Percentiles rank a stretch among this genome's conserved stretches.
phyloP scores from a whole-genome alignment of 1,140 invertebrate species.

The Drosophila burlai region DNA sequence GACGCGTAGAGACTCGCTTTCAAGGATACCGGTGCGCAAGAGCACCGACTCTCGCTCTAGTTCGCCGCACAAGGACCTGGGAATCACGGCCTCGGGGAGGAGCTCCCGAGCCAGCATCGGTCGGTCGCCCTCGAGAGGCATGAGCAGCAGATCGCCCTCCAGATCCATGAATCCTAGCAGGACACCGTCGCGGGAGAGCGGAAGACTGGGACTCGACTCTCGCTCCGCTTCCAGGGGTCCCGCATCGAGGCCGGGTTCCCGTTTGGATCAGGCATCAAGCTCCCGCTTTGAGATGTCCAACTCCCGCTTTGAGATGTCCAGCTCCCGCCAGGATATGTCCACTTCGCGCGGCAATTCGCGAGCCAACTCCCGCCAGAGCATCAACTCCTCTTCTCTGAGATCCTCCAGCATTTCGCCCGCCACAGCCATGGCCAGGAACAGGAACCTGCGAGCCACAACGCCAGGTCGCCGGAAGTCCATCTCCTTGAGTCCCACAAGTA shows the following conservation, averaged over 20 bases:
- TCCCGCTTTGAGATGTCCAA: slow-evolving; percentile 63
- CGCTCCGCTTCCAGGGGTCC: slow-evolving; percentile 57
- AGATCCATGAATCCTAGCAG: slow-evolving; percentile 43
- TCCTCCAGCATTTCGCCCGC: slow-evolving; percentile 69
- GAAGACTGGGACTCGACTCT: slow-evolving; percentile 40
- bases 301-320: slow-evolving; percentile 44
- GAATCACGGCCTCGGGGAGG: slow-evolving; percentile 28
- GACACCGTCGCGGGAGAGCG: slow-evolving; percentile 41
- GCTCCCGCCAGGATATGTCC: slow-evolving; percentile 44
- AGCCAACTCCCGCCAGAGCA: slow-evolving; percentile 73
- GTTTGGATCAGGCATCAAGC: slow-evolving; percentile 47
- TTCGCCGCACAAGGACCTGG: slow-evolving; percentile 56
- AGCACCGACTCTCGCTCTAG: slow-evolving; percentile 63
- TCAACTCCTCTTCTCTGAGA: slow-evolving; percentile 65
- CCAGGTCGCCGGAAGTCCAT: slow-evolving; percentile 69
- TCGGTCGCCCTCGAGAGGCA: slow-evolving; percentile 50
- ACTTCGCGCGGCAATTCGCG: slow-evolving; percentile 65
- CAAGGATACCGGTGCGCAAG: slow-evolving; percentile 73
- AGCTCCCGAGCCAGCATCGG: slow-evolving; percentile 63
- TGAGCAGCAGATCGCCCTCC: slow-evolving; percentile 69
- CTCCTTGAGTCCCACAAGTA: slow-evolving; percentile 59
- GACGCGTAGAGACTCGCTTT: slow-evolving; percentile 68
- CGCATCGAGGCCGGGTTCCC: slow-evolving; percentile 63
- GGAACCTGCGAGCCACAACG: slow-evolving; percentile 29
- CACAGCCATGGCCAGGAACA: slow-evolving; percentile 26